Evolutionary conservation across 1,140 invertebrate species (phyloP).

Genomic region (Bombus fervidus): DNA sequence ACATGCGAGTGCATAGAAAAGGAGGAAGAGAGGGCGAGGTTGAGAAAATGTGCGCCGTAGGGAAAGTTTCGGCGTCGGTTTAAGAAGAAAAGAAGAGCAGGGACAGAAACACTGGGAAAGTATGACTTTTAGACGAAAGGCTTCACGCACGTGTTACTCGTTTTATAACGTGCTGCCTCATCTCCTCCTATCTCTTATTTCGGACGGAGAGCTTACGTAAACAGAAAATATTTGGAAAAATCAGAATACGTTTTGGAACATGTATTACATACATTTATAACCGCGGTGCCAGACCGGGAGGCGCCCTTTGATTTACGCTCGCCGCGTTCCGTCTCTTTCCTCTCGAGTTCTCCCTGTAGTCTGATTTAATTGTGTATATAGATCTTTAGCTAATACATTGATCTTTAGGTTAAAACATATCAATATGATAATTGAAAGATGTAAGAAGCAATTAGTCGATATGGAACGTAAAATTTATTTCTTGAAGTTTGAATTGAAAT

Average conservation of each 20-base stretch:
- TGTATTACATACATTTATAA: constrained; percentile 38
- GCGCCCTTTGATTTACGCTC: constrained; percentile 35
- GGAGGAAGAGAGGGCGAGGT: neutral
- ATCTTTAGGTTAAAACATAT: neutral
- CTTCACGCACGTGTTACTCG: constrained; percentile 56
- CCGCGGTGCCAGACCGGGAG: constrained; percentile 14
- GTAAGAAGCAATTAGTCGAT: no score
- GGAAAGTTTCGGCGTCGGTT: constrained; percentile 26
- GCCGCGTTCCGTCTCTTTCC: neutral
- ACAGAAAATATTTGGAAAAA: constrained; percentile 68
- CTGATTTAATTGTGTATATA: neutral
- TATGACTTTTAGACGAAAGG: constrained; percentile 57
- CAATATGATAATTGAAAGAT: neutral
- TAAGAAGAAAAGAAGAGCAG: constrained; percentile 14
- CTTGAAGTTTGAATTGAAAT: no score
- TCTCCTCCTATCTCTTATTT: constrained; percentile 35
- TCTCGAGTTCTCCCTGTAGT: neutral
- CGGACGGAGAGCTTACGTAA: constrained; percentile 67
- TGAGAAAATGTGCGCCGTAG: constrained; percentile 37
- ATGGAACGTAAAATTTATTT: neutral
- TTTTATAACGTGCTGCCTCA: constrained; percentile 70
- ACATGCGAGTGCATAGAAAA: constrained; percentile 24
- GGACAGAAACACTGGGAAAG: neutral
- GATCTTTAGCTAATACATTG: neutral
- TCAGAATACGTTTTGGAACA: constrained; percentile 8